phyloP scores from a whole-genome alignment of 2,888 invertebrate genomes.

The Masnerella sp. region DNA sequence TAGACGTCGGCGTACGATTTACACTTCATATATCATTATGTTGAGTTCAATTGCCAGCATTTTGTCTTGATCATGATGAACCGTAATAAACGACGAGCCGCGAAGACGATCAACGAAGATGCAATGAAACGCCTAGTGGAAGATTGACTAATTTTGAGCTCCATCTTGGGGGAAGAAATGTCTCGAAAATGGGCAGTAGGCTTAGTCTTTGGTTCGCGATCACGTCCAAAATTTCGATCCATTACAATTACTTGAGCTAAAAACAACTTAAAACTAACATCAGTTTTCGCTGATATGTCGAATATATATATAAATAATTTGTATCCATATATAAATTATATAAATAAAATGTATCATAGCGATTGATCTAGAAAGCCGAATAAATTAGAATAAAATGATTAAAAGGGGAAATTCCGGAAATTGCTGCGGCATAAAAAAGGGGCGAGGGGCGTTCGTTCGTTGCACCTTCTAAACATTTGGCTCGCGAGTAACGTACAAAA shows the following conservation, averaged over 20 bases:
- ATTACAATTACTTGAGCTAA: no score
- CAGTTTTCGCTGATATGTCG: neutral
- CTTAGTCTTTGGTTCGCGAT: constrained; percentile 27
- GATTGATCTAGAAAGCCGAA: no score
- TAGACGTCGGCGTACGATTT: no score
- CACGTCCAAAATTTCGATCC: constrained; percentile 6
- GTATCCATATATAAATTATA: no score
- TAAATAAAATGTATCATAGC: no score
- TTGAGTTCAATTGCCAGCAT: no score
- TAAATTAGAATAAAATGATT: no score
- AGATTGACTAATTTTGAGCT: constrained; percentile 29
- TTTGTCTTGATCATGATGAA: neutral
- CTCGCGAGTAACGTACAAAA: constrained; percentile 6
- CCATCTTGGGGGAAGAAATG: neutral
- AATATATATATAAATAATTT: no score
- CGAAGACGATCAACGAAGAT: constrained; percentile 28
- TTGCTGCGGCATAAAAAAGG: no score
- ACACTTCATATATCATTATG: constrained; percentile 50
- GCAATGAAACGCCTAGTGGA: constrained; percentile 29
- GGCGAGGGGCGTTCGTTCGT: no score
- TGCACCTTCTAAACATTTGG: neutral
- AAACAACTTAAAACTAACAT: no score
- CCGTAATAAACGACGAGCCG: constrained; percentile 2
- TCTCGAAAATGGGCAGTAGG: constrained; percentile 11
- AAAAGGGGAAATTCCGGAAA: no score